phyloP scores from a whole-genome alignment of 2,888 invertebrate species.

The Drosophila bunnanda region DNA sequence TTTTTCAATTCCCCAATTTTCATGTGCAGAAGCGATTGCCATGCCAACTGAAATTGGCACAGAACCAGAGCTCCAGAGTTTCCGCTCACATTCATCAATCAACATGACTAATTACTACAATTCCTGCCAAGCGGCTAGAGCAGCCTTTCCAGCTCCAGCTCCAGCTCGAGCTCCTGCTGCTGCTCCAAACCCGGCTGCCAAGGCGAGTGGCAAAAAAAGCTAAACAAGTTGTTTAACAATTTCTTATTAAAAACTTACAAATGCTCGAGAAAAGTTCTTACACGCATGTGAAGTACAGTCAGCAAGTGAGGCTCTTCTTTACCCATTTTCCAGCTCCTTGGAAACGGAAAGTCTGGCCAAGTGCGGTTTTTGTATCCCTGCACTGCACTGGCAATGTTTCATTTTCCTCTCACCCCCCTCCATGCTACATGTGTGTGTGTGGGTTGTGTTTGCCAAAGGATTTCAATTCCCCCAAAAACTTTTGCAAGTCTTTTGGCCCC shows the following conservation, averaged over 20 bases:
- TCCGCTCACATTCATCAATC: constrained; percentile 65
- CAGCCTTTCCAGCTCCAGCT: neutral
- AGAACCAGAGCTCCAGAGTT: constrained; percentile 8
- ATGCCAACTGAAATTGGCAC: constrained; percentile 23
- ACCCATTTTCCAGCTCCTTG: constrained; percentile 6
- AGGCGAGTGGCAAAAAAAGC: constrained; percentile 47
- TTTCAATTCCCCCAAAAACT: constrained; percentile 68
- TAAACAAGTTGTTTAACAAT: constrained; percentile 72
- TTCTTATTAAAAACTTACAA: constrained; percentile 76
- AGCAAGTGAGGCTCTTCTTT: constrained; percentile 7
- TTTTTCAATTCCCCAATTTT: constrained; percentile 54
- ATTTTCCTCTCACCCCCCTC: constrained; percentile 23
- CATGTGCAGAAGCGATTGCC: constrained; percentile 43
- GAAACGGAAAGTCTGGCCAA: constrained; percentile 46
- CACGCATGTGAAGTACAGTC: constrained; percentile 41
- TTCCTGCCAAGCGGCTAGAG: constrained; percentile 45
- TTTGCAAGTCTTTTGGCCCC: constrained; percentile 65
- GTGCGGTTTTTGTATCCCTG: constrained; percentile 40
- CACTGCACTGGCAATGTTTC: constrained; percentile 42
- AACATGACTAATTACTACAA: constrained; percentile 74
- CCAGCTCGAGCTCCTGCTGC: neutral
- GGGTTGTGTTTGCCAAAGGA: constrained; percentile 59
- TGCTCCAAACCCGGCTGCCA: neutral
- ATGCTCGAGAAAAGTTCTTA: constrained; percentile 59
- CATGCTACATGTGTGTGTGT: constrained; percentile 13